Percentiles rank a stretch among this genome's conserved stretches.
phyloP scores from a whole-genome alignment of 2,113 vertebrate species.

The Motacilla alba region DNA sequence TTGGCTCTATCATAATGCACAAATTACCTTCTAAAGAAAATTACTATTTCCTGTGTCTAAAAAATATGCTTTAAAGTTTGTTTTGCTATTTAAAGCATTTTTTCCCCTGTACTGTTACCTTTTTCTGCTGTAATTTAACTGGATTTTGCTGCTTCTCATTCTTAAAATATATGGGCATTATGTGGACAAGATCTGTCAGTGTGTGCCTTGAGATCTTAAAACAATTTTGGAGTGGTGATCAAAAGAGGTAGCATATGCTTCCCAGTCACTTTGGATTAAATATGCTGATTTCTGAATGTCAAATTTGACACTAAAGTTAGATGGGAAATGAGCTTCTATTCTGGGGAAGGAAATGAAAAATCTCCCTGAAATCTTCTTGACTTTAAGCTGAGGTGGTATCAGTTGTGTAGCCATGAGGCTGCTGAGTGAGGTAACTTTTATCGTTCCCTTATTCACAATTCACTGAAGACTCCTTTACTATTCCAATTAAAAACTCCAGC shows the following conservation, averaged over 20 bases:
- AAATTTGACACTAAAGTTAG: not conserved
- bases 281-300: not conserved
- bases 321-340: not conserved
- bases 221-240: not conserved
- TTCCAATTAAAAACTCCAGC: not conserved
- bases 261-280: not conserved
- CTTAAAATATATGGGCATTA: not conserved
- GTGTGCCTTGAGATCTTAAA: not conserved
- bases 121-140: not conserved
- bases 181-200: not conserved
- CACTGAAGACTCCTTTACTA: not conserved
- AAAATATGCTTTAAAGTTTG: not conserved
- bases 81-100: not conserved
- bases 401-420: not conserved
- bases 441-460: not conserved
- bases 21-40: not conserved
- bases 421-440: not conserved
- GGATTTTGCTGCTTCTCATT: not conserved
- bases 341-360: not conserved
- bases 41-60: not conserved
- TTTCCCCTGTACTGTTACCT: not conserved
- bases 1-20: not conserved
- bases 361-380: not conserved
- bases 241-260: not conserved
- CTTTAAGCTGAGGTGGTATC: not conserved